phyloP scores from a whole-genome alignment of 2,888 invertebrate genomes.

The Drosophila meridionalis region DNA sequence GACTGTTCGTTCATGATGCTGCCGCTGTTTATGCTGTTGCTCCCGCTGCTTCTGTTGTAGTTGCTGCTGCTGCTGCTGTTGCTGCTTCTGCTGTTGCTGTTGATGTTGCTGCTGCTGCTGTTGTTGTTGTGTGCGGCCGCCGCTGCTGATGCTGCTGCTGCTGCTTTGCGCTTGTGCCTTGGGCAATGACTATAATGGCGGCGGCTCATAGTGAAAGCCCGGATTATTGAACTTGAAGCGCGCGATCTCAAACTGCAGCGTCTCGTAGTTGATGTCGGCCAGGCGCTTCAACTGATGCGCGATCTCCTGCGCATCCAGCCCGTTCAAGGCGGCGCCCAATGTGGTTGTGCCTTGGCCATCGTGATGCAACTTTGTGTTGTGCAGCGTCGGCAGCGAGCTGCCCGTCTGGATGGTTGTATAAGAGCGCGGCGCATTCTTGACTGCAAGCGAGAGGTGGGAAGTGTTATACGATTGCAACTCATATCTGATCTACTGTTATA shows the following conservation, averaged over 20 bases:
- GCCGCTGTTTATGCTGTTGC: slow-evolving; percentile 22
- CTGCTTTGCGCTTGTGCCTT: slow-evolving; percentile 26
- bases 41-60: slow-evolving; percentile 4
- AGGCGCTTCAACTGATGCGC: slow-evolving; percentile 82
- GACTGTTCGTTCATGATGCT: slow-evolving; percentile 13
- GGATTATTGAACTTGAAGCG: slow-evolving; percentile 85
- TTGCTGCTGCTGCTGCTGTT: slow-evolving; percentile 14
- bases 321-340: slow-evolving; percentile 46
- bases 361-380: slow-evolving; percentile 52
- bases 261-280: slow-evolving; percentile 84
- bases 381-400: slow-evolving; percentile 50
- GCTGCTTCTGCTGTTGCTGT: slow-evolving; percentile 9
- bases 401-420: slow-evolving; percentile 67
- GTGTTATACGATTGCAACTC: background rate
- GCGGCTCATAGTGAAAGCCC: slow-evolving; percentile 82
- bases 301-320: slow-evolving; percentile 78
- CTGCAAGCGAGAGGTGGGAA: slow-evolving; percentile 44
- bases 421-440: slow-evolving; percentile 77
- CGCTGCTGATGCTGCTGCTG: slow-evolving; percentile 28
- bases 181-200: slow-evolving; percentile 76
- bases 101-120: slow-evolving; percentile 7
- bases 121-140: slow-evolving; percentile 12
- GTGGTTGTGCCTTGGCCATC: slow-evolving; percentile 23
- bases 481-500: background rate
- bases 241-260: slow-evolving; percentile 84